Evolutionary conservation across 2,113 vertebrate genomes (phyloP).

Genomic region (Melanerpes aurifrons): DNA sequence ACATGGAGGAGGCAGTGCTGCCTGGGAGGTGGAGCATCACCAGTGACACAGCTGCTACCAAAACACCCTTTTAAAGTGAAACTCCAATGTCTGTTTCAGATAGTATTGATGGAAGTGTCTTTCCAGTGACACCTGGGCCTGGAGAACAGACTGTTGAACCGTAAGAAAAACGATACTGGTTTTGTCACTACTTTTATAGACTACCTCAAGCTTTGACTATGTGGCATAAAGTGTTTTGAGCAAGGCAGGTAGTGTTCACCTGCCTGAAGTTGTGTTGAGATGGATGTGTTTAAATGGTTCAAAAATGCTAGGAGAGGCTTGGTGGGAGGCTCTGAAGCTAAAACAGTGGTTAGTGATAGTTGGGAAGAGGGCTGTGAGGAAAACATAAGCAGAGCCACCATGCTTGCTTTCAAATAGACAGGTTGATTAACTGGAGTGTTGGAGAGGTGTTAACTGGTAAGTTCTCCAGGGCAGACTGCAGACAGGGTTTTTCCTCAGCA

Average conservation of each 20-base stretch:
- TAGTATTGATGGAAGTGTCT: constrained; percentile 76
- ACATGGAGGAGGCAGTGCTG: neutral
- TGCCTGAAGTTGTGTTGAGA: neutral
- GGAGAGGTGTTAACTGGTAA: neutral
- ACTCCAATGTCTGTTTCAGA: constrained; percentile 75
- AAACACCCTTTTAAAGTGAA: neutral
- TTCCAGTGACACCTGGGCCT: constrained; percentile 77
- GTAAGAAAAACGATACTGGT: constrained; percentile 76
- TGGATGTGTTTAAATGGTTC: neutral
- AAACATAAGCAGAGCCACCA: neutral
- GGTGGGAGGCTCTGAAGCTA: neutral
- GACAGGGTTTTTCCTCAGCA: neutral
- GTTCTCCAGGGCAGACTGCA: neutral
- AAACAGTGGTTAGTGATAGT: neutral
- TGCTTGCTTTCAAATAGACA: neutral
- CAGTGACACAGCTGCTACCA: neutral
- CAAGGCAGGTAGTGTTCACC: neutral
- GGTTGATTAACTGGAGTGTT: neutral
- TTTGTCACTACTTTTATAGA: neutral
- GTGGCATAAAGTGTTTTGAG: neutral
- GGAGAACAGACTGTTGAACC: constrained; percentile 86
- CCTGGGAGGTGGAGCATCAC: neutral
- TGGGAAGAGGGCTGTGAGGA: neutral
- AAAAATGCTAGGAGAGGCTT: neutral
- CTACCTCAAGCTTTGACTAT: neutral